Conservation (phyloP, 2,797 vertebrate species). For the Hapalemur alaotrensis region DNA sequence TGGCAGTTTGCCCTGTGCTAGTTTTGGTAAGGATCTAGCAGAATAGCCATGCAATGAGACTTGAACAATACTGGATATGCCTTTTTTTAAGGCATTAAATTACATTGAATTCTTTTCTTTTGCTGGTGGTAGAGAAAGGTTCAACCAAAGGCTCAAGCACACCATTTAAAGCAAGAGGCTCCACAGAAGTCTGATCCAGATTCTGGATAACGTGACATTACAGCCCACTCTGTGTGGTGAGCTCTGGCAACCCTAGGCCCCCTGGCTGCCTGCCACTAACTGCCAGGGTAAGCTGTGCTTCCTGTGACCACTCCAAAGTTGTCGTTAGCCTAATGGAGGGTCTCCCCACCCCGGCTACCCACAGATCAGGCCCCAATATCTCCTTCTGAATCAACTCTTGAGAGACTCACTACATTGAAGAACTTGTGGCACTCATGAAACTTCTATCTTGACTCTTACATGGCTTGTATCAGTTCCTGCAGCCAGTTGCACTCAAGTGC, state of each 20-base stretch:
- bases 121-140: constrained; percentile 20
- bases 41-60: neutral
- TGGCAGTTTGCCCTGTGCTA: neutral
- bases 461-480: neutral
- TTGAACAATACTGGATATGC: neutral
- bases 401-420: neutral
- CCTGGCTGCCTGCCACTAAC: constrained; percentile 41
- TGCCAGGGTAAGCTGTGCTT: constrained; percentile 5
- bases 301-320: neutral
- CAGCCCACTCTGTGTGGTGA: neutral
- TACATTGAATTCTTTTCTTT: constrained; percentile 28
- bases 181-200: constrained; percentile 45
- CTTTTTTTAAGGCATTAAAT: constrained; percentile 32
- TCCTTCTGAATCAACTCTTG: constrained; percentile 12
- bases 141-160: constrained; percentile 30
- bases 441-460: neutral
- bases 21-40: neutral
- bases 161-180: constrained; percentile 44
- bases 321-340: neutral
- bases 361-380: neutral
- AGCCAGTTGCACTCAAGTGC: neutral
- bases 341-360: neutral
- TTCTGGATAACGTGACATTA: neutral
- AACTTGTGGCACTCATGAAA: neutral
- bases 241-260: neutral